Evolutionary conservation across 2,888 invertebrate genomes (phyloP).

Genomic region (Celastrina argiolus): DNA sequence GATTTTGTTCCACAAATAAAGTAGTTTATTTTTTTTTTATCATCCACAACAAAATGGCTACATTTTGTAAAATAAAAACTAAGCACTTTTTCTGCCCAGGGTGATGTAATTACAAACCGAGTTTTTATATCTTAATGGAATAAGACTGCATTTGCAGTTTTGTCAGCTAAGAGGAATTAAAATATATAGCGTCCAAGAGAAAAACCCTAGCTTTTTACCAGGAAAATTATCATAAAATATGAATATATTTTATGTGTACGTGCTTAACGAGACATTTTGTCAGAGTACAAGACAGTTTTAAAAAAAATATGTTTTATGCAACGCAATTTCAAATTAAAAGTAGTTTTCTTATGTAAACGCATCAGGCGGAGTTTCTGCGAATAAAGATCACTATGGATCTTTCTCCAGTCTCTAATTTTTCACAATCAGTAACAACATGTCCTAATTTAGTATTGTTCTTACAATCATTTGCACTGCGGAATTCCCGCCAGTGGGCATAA

Average conservation of each 20-base stretch:
- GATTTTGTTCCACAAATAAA: no score
- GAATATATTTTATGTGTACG: background rate
- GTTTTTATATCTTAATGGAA: constrained; percentile 13
- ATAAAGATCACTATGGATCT: no score
- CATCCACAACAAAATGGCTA: background rate
- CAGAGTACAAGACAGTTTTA: background rate
- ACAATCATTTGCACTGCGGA: no score
- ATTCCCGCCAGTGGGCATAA: no score
- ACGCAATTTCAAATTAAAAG: background rate
- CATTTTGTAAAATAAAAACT: background rate
- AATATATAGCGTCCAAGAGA: background rate
- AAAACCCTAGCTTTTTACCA: constrained; percentile 5
- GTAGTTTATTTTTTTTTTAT: no score
- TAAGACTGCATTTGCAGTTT: constrained; percentile 23
- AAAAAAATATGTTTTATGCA: background rate
- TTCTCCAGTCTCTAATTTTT: no score
- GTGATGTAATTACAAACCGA: constrained; percentile 9
- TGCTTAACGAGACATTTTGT: background rate
- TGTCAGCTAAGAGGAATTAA: constrained; percentile 15
- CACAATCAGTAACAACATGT: no score
- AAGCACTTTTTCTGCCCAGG: constrained; percentile 1
- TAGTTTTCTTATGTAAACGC: no score
- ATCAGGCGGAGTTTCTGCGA: no score
- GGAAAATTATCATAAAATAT: background rate
- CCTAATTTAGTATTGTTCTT: no score